Evolutionary conservation across 53 echinoderm and acorn worm genomes (phyloP).

Genomic region (Paelopatides confundens): DNA sequence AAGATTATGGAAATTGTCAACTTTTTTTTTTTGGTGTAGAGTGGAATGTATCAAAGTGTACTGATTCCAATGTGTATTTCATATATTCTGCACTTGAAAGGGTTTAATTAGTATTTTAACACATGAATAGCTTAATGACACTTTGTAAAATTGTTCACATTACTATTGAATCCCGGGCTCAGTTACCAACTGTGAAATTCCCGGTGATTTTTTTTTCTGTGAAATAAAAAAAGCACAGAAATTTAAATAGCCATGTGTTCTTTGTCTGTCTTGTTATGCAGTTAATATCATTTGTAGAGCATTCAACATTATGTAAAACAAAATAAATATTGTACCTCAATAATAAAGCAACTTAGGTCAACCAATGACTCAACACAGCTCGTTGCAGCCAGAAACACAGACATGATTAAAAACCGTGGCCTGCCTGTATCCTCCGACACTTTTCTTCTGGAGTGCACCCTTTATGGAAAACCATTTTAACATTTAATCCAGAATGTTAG

Average conservation of each 20-base stretch:
- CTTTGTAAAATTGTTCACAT: conserved; percentile 41
- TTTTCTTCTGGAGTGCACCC: no score
- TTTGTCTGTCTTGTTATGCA: neutral
- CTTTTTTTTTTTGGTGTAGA: neutral
- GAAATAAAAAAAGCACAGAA: conserved; percentile 4
- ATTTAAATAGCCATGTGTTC: neutral
- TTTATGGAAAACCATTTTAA: no score
- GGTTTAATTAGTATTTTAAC: conserved; percentile 37
- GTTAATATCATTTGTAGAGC: no score
- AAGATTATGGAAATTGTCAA: neutral
- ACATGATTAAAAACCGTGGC: no score
- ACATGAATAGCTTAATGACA: conserved; percentile 28
- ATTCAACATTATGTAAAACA: no score
- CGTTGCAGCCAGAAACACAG: no score
- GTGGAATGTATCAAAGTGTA: conserved; percentile 38
- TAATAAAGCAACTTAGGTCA: no score
- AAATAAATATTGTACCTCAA: no score
- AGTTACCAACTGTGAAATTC: conserved; percentile 10
- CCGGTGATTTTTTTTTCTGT: conserved; percentile 22
- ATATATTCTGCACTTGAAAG: conserved; percentile 32
- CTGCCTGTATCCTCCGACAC: no score
- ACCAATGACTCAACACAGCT: no score
- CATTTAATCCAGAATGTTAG: no score
- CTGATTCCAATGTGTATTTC: conserved; percentile 13
- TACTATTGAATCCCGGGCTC: conserved; percentile 5